Conservation (phyloP, 2,797 vertebrate genomes). For the Pseudotriccus pelzelni region DNA sequence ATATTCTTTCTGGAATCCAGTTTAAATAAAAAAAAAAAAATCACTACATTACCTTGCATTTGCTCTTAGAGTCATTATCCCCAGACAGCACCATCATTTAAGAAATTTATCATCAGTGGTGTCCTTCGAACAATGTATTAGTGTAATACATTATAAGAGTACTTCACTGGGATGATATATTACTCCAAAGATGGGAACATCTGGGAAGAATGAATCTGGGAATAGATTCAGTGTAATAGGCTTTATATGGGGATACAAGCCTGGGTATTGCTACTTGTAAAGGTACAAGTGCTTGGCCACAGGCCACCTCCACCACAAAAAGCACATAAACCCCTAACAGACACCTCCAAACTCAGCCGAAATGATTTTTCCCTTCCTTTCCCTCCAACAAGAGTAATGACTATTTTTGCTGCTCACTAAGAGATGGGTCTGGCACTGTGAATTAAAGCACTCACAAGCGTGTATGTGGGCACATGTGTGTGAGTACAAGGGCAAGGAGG, state of each 20-base stretch:
- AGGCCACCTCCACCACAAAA: background rate
- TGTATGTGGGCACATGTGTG: rapidly evolving
- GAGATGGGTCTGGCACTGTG: background rate
- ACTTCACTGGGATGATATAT: slow-evolving; percentile 72
- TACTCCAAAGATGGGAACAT: slow-evolving; percentile 69
- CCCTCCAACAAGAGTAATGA: background rate
- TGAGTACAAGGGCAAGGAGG: background rate
- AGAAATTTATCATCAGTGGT: slow-evolving; percentile 78
- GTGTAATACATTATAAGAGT: slow-evolving; percentile 74
- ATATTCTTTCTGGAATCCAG: slow-evolving; percentile 53
- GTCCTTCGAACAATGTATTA: slow-evolving; percentile 77
- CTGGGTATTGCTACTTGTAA: background rate
- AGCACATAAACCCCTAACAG: background rate
- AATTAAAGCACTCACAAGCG: rapidly evolving
- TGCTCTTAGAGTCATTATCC: slow-evolving; percentile 78
- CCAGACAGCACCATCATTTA: slow-evolving; percentile 77
- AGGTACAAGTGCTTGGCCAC: background rate
- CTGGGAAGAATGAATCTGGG: slow-evolving; percentile 66
- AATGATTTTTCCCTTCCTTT: background rate
- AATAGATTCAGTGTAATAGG: slow-evolving; percentile 59
- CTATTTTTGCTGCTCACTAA: background rate
- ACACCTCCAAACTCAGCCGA: background rate
- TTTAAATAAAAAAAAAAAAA: slow-evolving; percentile 31
- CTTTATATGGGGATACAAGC: slow-evolving; percentile 17
- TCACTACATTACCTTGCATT: slow-evolving; percentile 73